phyloP scores from a whole-genome alignment of 2,888 invertebrate genomes.

The Drosophila falleni region DNA sequence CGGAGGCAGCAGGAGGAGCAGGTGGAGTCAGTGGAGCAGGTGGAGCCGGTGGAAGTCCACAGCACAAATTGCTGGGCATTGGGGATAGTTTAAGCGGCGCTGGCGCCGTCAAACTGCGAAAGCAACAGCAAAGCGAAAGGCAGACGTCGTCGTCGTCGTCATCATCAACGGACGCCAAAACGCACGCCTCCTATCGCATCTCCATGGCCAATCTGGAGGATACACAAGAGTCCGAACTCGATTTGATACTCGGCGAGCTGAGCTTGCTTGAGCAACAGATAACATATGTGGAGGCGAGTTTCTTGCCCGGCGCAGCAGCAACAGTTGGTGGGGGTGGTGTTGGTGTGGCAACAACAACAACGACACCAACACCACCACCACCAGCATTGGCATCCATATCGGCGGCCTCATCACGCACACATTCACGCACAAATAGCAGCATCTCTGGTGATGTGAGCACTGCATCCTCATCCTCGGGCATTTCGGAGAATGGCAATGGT shows the following conservation, averaged over 20 bases:
- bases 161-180: slow-evolving; percentile 60
- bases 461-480: slow-evolving; percentile 84
- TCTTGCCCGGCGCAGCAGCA: slow-evolving; percentile 55
- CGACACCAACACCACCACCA: slow-evolving; percentile 18
- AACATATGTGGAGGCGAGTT: slow-evolving; percentile 73
- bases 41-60: slow-evolving; percentile 41
- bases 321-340: not conserved
- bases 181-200: slow-evolving; percentile 89
- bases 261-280: slow-evolving; percentile 93
- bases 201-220: slow-evolving; percentile 98
- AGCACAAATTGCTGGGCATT: slow-evolving; percentile 52
- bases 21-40: slow-evolving; percentile 14
- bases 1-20: slow-evolving; percentile 33
- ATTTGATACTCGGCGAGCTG: slow-evolving; percentile 97
- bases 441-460: slow-evolving; percentile 84
- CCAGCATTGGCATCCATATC: slow-evolving; percentile 55
- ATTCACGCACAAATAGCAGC: slow-evolving; percentile 85
- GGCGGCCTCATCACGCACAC: slow-evolving; percentile 78
- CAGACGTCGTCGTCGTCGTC: slow-evolving; percentile 25
- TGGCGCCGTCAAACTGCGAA: slow-evolving; percentile 80
- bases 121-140: slow-evolving; percentile 74
- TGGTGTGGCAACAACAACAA: slow-evolving; percentile 4
- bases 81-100: slow-evolving; percentile 56
- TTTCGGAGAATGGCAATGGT: slow-evolving; percentile 83
- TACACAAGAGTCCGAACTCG: slow-evolving; percentile 97